Base-by-base conservation (phyloP, 2,113 vertebrate species). In the Semicossyphus pulcher region DNA sequence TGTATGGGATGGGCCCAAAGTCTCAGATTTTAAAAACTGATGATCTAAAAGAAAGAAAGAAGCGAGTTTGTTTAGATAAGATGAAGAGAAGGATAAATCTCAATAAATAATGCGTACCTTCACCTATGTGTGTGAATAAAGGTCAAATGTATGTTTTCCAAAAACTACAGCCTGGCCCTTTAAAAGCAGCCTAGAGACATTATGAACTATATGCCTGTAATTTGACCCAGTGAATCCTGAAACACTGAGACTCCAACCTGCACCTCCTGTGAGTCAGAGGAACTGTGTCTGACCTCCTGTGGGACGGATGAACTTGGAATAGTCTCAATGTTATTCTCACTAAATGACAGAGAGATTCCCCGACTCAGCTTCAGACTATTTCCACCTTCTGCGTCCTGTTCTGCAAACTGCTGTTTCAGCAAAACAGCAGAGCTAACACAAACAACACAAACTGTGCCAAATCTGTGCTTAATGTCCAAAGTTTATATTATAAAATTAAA, bases 251-350 rank as follows among this genome's bases (percentile, higher is more conserved):
- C 60, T 20, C n/a, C 5, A 20, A 32, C 29, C 34, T 52, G 47
- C 53, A 53, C 56, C 80, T 71, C 54, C 45, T 62, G 53, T 62
- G 80, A 84, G 47, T 76, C 76, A 73, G 68, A 83, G n/a, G 57
- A 80, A 74, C 81, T 77, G 53, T 73, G 21, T 47, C 56, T 83
- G 88, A 83, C 78, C 82, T 72, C 88, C 80, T 73, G 36, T 59
- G 80, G 78, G 86, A 90, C 58, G 56, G 2, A 34, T n/a, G 60
- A 60, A 62, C 70, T 80, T 45, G 53, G 69, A 81, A 70, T 63
- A 80, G 82, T 12, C 14, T 34, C 41, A 72, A 53, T 31, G 26
- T 74, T 45, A 61, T 58, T 63, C 67, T 81, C 36, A 45, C 44
- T 60, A 44, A 71, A 48, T 34, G 44, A 34, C 51, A 25, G 58